These are phyloP conservation scores for Ephydatia muelleri DNA, from an alignment of 37 sponge, comb jelly and placozoan genomes.

Conservation along the genomic window DNA sequence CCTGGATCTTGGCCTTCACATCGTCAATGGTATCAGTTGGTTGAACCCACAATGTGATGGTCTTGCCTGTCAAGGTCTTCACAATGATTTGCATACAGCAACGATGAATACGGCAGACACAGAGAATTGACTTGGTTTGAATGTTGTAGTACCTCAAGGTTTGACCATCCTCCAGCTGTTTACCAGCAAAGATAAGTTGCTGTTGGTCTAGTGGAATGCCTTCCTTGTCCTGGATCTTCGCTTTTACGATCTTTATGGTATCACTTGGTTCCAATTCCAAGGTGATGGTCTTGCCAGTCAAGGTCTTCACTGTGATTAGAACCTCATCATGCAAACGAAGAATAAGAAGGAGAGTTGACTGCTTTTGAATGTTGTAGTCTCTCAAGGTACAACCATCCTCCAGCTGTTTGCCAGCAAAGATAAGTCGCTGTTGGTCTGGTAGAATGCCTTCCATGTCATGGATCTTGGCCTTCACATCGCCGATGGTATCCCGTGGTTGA, in stretches of 20 bases:
- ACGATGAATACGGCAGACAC: constrained; percentile 2
- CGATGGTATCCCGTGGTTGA: too few species aligned
- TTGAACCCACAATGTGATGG: too few species aligned
- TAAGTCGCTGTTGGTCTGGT: constrained; percentile 68
- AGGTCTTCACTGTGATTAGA: constrained; percentile 45
- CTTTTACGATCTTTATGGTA: constrained; percentile 28
- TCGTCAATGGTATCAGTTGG: too few species aligned
- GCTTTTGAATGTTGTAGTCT: constrained; percentile 73
- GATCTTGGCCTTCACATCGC: constrained; percentile 63
- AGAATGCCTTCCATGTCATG: constrained; percentile 71
- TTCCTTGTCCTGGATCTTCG: constrained; percentile 33
- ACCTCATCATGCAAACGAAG: constrained; percentile 17
- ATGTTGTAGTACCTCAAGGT: constrained; percentile 40
- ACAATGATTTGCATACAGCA: constrained; percentile 96
- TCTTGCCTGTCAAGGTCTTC: too few species aligned
- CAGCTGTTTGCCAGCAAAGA: constrained; percentile 74
- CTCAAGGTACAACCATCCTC: constrained; percentile 65
- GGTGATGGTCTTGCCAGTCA: constrained; percentile 57
- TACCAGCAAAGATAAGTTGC: constrained; percentile 36
- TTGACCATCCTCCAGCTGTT: constrained; percentile 35
- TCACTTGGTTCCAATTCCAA: constrained; percentile 41
- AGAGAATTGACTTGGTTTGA: not conserved
- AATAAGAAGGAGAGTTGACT: constrained; percentile 50
- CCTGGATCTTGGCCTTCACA: too few species aligned
- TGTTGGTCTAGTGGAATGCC: constrained; percentile 24